Conservation (phyloP, 2,797 vertebrate species). For the Argyrosomus regius region DNA sequence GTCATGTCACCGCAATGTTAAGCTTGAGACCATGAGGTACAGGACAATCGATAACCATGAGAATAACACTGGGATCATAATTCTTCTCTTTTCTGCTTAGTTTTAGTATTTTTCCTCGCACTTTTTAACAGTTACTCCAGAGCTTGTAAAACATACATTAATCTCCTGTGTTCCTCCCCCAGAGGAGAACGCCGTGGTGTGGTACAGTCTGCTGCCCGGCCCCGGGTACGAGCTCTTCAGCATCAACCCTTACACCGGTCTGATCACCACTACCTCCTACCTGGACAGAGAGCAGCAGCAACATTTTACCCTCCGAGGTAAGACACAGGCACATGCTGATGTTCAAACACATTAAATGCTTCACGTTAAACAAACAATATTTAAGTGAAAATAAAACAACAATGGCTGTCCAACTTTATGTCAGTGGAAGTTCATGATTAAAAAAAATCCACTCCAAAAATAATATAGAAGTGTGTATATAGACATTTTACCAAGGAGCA, state of each 20-base stretch:
- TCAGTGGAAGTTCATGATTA: no score
- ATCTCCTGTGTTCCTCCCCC: constrained; percentile 20
- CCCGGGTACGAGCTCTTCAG: constrained; percentile 88
- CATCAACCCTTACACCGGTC: constrained; percentile 88
- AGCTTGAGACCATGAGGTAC: no score
- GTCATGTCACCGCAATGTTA: no score
- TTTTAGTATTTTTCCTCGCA: background rate
- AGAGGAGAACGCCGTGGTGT: constrained; percentile 83
- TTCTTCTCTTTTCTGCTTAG: background rate
- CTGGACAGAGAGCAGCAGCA: constrained; percentile 92
- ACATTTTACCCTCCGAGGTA: constrained; percentile 89
- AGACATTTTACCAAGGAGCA: no score
- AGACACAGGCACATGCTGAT: constrained; percentile 5
- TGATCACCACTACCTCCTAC: constrained; percentile 84
- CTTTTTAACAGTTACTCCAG: background rate
- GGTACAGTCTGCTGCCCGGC: constrained; percentile 88
- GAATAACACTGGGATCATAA: background rate
- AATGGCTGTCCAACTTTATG: no score
- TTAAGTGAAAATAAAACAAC: no score
- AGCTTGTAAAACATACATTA: background rate
- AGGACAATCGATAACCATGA: no score
- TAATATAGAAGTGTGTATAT: no score
- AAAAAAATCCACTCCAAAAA: no score
- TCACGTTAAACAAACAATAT: no score
- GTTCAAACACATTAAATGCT: no score